Evolutionary conservation across 2,113 vertebrate genomes (phyloP), one percentile per base, ranked within the genome.

Genomic region (Rattus rattus): DNA sequence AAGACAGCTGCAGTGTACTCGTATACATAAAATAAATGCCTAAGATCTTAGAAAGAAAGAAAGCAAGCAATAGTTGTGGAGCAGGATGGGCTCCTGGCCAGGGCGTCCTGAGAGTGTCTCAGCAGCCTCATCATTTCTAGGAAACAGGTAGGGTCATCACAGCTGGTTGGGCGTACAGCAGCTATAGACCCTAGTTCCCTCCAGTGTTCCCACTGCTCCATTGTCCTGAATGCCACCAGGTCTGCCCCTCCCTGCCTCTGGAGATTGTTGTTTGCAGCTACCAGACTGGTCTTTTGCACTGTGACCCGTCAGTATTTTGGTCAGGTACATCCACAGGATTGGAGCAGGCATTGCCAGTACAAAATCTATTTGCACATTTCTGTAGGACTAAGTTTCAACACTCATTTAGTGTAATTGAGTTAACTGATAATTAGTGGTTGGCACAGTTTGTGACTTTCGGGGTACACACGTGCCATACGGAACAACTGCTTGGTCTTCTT

Each of bases 51-150:
- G 3, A 43, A 43, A 43, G 3, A 43, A 43, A 43, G 43, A 43
- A 43, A 95, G 86, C 92, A 61, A 81, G 16, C 90, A 85, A 69
- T 89, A 86, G 61, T 94, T 88, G 39, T 79, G 56, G 65, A 87
- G 36, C 5, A 81, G 26, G 59, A 80, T 63, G 24, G 36, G 1
- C 14, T 30, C 22, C 65, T 92, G 63, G 65, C n/a, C 91, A 8
- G 43, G 19, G 17, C 65, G 20, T 88, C 7, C 39, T 63, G 12
- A 87, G 73, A 94, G 13, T 77, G 61, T 47, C 86, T 24, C 20
- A 79, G 30, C 39, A 7, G 52, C 30, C 56, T 52, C 47, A 81
- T 76, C 85, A 56, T 59, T 91, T 47, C 30, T 59, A 14, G 14
- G 65, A 69, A 24, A 49, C 85, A 0, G 61, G 65, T 63, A 84